Base-by-base conservation (phyloP, 2,888 invertebrate genomes). In the Lithodes maja region DNA sequence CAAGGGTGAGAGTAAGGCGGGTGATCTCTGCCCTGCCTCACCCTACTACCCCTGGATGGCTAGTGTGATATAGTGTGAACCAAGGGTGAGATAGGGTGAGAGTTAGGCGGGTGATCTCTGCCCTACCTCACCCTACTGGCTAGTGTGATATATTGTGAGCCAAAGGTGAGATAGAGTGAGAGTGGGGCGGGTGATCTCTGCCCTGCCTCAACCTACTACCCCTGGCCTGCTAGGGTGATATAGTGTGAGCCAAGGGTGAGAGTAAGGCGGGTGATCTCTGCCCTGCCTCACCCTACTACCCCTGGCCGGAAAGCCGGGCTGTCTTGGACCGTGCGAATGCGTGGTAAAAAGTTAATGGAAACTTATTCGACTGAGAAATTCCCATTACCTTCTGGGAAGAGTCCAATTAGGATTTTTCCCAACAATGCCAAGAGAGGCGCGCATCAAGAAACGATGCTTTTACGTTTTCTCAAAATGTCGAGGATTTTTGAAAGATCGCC, bases 291-390 rank as follows among this genome's bases (percentile, higher is more conserved):
- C 85, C 61, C 71, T 50, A 3, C 77, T 79, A n/a, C 82, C 78
- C 50, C 77, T 69, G 50, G 52, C 68, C 77, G 87, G 83, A 87
- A 87, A 82, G 75, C 87, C 87, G 55, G 87, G 77, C 87, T 87
- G 87, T 87, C 87, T 87, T 87, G 87, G 83, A 87, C 87, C 87
- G 87, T 87, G 87, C 87, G 90, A 90, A 90, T 86, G 86, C 90
- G 86, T 86, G 90, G 90, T 86, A 90, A 90, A 90, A 90, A 90
- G 86, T 90, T 90, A 90, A 90, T 90, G 90, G 90, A 90, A 90
- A 90, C 90, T 90, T 90, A 90, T 90, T 90, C 86, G 90, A 90
- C 90, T 90, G 90, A 90, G 90, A 90, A 90, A 90, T 90, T 90
- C 90, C 90, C 90, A 90, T 90, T 90, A 90, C 90, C 90, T 90